Evolutionary conservation across 2,888 invertebrate genomes (phyloP).

Genomic region (Cenopis cana): DNA sequence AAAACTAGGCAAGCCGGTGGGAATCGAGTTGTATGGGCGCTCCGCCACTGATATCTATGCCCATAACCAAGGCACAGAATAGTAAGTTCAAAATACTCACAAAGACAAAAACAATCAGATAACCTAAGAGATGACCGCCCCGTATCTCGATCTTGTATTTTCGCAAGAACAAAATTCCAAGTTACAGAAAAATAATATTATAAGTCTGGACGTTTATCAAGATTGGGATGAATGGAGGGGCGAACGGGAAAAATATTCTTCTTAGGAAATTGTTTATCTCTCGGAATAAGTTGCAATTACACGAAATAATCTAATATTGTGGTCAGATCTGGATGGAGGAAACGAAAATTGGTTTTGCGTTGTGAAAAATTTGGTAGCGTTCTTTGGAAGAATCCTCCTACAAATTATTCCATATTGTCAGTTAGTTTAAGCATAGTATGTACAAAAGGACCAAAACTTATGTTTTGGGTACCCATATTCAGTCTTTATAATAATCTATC

Average conservation of each 20-base stretch:
- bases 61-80: no score
- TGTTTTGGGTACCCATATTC: no score
- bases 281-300: slow-evolving; percentile 26
- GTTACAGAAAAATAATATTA: slow-evolving; percentile 39
- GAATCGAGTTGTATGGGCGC: no score
- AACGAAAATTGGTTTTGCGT: background rate
- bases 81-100: slow-evolving; percentile 1
- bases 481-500: no score
- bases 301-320: slow-evolving; percentile 19
- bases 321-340: background rate
- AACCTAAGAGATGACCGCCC: slow-evolving; percentile 27
- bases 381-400: no score
- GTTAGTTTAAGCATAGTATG: no score
- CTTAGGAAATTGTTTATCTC: slow-evolving; percentile 38
- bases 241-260: slow-evolving; percentile 35
- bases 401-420: no score
- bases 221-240: slow-evolving; percentile 36
- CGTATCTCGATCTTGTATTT: slow-evolving; percentile 29
- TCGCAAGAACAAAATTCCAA: slow-evolving; percentile 33
- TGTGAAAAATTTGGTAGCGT: background rate
- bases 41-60: no score
- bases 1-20: no score
- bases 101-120: slow-evolving; percentile 17
- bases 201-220: slow-evolving; percentile 42
- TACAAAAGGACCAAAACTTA: no score